Evolutionary conservation across 1,140 invertebrate species (phyloP).

Genomic region (Leptinotarsa lineolata): DNA sequence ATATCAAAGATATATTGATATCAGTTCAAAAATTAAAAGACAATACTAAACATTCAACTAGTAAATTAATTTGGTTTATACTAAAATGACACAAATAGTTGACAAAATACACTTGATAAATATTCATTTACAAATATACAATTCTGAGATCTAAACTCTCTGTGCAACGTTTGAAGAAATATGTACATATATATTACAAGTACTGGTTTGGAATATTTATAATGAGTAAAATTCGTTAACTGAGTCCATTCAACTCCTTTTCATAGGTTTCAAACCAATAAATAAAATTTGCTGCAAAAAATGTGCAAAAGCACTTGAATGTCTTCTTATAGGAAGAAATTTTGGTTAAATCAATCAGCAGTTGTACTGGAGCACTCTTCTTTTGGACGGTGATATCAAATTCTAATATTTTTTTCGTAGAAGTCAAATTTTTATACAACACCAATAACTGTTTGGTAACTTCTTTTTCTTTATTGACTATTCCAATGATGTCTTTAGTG

Average conservation of each 20-base stretch:
- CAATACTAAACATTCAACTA: too few species aligned
- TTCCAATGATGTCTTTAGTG: background rate
- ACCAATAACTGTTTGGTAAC: slow-evolving; percentile 33
- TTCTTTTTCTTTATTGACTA: slow-evolving; percentile 31
- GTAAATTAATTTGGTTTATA: too few species aligned
- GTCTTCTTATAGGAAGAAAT: slow-evolving; percentile 34
- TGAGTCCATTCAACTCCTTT: slow-evolving; percentile 33
- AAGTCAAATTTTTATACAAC: slow-evolving; percentile 26
- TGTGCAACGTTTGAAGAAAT: too few species aligned
- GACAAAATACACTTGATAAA: too few species aligned
- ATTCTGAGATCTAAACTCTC: too few species aligned
- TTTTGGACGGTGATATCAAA: slow-evolving; percentile 32
- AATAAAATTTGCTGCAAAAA: slow-evolving; percentile 34
- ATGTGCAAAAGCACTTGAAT: slow-evolving; percentile 37
- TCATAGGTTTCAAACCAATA: slow-evolving; percentile 40
- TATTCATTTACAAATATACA: too few species aligned
- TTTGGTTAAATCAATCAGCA: slow-evolving; percentile 35
- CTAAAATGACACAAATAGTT: too few species aligned
- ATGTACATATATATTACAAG: too few species aligned
- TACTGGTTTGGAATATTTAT: too few species aligned
- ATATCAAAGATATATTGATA: too few species aligned
- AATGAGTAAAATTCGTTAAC: too few species aligned
- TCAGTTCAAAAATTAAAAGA: too few species aligned
- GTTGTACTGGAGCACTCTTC: slow-evolving; percentile 25
- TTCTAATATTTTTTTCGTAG: slow-evolving; percentile 27